Evolutionary conservation across 2,888 invertebrate genomes (phyloP).

Genomic region (Dryocosmus kuriphilus): DNA sequence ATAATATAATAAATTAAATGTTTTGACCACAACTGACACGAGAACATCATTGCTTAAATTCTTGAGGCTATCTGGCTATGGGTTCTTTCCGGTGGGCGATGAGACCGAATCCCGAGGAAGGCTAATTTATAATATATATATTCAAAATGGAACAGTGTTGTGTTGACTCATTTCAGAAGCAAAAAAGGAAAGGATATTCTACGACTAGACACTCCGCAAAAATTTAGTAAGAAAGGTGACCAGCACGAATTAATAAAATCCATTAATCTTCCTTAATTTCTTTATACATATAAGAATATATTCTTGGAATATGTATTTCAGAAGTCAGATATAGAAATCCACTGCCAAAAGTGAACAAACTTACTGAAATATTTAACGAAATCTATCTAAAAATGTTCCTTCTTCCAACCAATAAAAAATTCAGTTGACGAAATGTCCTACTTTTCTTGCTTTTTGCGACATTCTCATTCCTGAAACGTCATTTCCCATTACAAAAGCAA

Average conservation of each 20-base stretch:
- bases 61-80: constrained; percentile 26
- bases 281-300: no score
- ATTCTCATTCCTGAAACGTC: constrained; percentile 28
- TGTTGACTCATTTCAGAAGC: constrained; percentile 35
- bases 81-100: constrained; percentile 36
- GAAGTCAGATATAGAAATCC: not conserved
- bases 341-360: not conserved
- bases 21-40: constrained; percentile 36
- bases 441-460: constrained; percentile 15
- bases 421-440: constrained; percentile 20
- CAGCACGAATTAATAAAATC: not conserved
- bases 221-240: not conserved
- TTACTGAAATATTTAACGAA: not conserved
- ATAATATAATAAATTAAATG: constrained; percentile 31
- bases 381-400: not conserved
- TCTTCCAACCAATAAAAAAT: not conserved
- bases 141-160: constrained; percentile 29
- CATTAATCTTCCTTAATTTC: not conserved
- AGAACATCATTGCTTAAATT: constrained; percentile 34
- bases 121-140: constrained; percentile 39
- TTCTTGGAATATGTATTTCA: not conserved
- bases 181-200: constrained; percentile 16
- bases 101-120: constrained; percentile 20
- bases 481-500: constrained; percentile 14
- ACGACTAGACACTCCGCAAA: not conserved